phyloP scores from a whole-genome alignment of 2,113 vertebrate genomes.

The Syngnathoides biaculeatus region DNA sequence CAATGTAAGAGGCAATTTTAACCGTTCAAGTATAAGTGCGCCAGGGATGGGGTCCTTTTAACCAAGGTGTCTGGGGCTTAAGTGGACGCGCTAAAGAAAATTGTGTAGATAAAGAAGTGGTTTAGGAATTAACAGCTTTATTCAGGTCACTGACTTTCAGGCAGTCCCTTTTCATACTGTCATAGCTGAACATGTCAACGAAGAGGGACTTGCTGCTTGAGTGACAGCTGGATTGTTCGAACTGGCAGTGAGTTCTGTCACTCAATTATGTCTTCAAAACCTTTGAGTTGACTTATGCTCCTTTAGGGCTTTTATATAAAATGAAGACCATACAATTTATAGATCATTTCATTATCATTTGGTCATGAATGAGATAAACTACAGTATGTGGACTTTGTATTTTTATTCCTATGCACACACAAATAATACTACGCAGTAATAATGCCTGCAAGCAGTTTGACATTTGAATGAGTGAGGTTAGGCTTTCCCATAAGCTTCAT shows the following conservation, averaged over 20 bases:
- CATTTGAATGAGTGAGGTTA: background rate
- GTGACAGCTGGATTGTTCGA: constrained; percentile 54
- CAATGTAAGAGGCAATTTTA: constrained; percentile 62
- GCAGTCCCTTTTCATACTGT: constrained; percentile 61
- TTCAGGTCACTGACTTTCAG: constrained; percentile 60
- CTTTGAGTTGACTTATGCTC: constrained; percentile 27
- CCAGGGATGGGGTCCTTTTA: constrained; percentile 30
- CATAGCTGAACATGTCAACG: constrained; percentile 52
- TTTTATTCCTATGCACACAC: too few relatives aligned
- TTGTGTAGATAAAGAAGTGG: constrained; percentile 50
- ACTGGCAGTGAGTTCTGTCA: constrained; percentile 45
- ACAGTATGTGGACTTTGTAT: background rate
- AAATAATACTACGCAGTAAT: too few relatives aligned
- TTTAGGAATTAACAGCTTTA: constrained; percentile 62
- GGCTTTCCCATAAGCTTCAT: constrained; percentile 22
- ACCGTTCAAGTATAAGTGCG: constrained; percentile 60
- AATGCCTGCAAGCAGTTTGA: too few relatives aligned
- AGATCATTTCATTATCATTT: constrained; percentile 20
- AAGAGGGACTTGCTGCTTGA: constrained; percentile 48
- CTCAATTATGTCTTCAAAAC: constrained; percentile 39
- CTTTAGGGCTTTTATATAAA: constrained; percentile 43
- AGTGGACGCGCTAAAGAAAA: constrained; percentile 38
- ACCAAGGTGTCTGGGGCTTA: constrained; percentile 43
- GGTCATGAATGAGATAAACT: constrained; percentile 19
- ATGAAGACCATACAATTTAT: constrained; percentile 31